A percentile compares a stretch with the other conserved stretches of the same genome.
Evolutionary conservation across 64 coral and sea anemone species (phyloP).

Genomic region (Stylophora pistillata): DNA sequence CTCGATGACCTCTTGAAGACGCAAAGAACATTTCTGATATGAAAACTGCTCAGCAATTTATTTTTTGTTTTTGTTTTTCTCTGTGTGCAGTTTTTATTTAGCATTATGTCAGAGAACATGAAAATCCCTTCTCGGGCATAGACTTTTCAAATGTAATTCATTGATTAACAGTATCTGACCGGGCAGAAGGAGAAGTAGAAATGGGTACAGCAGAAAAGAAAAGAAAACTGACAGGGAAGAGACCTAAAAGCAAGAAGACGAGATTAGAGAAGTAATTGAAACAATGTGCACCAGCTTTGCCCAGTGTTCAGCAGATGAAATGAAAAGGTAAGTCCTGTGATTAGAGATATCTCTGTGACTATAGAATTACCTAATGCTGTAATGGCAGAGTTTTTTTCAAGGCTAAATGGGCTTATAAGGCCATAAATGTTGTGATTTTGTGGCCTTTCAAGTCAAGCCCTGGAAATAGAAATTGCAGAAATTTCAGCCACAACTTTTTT

Average conservation of each 20-base stretch:
- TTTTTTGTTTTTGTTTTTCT: too few species aligned
- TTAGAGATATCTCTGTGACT: neutral
- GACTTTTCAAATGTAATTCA: neutral
- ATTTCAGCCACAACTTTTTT: slow-evolving; percentile 2
- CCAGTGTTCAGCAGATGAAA: slow-evolving; percentile 36
- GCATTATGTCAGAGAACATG: too few species aligned
- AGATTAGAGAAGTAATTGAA: slow-evolving; percentile 18
- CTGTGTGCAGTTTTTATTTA: too few species aligned
- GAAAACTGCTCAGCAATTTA: too few species aligned
- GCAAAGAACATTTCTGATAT: too few species aligned
- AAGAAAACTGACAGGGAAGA: neutral
- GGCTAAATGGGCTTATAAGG: neutral
- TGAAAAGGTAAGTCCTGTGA: slow-evolving; percentile 46
- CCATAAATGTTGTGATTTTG: slow-evolving; percentile 14
- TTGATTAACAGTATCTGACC: slow-evolving; percentile 5
- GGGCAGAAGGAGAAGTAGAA: slow-evolving; percentile 5
- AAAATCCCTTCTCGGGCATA: too few species aligned
- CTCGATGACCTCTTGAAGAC: too few species aligned
- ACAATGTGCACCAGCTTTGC: neutral
- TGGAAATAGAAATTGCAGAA: neutral
- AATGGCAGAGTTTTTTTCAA: slow-evolving; percentile 8
- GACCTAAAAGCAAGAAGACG: slow-evolving; percentile 7
- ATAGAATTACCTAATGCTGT: slow-evolving; percentile 13
- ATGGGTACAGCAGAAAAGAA: neutral
- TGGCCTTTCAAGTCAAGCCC: neutral